Percentiles rank a stretch among this genome's conserved stretches.
These are phyloP conservation scores for Litoditis marina DNA, from an alignment of 2,888 invertebrate species.

Conservation along the genomic window DNA sequence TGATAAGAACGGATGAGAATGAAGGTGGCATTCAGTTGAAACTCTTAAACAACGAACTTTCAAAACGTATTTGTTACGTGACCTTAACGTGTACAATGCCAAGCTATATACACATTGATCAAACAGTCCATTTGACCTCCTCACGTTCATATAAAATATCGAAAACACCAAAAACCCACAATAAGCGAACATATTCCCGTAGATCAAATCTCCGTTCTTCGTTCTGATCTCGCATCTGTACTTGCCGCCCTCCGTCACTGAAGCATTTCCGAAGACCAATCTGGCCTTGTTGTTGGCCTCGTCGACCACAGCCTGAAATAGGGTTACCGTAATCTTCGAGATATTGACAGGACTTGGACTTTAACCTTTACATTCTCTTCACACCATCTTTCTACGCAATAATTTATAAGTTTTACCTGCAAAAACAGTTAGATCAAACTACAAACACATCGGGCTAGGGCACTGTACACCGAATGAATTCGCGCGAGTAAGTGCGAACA, in stretches of 20 bases:
- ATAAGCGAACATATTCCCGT: slow-evolving; percentile 54
- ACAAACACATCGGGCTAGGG: too few species aligned
- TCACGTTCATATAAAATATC: background rate
- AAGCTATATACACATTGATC: too few species aligned
- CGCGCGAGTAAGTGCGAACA: too few species aligned
- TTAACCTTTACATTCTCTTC: background rate
- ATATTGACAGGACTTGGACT: slow-evolving; percentile 2
- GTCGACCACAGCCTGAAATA: slow-evolving; percentile 30
- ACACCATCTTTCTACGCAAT: background rate
- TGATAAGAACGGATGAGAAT: too few species aligned
- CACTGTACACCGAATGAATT: too few species aligned
- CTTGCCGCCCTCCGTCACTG: slow-evolving; percentile 38
- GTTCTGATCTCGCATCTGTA: slow-evolving; percentile 51
- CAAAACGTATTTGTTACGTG: too few species aligned
- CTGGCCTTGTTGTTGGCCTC: slow-evolving; percentile 31
- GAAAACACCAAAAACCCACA: slow-evolving; percentile 37
- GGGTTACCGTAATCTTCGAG: too few species aligned
- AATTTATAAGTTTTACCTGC: too few species aligned
- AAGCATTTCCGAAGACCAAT: slow-evolving; percentile 35
- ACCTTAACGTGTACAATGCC: too few species aligned
- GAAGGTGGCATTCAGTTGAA: too few species aligned
- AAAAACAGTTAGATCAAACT: too few species aligned
- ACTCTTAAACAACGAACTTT: too few species aligned
- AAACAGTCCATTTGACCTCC: background rate
- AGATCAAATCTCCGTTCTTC: slow-evolving; percentile 24